A percentile compares a stretch with the other conserved stretches of the same genome.
Evolutionary conservation across 1,140 invertebrate genomes (phyloP).

Genomic region (Papilio glaucus): DNA sequence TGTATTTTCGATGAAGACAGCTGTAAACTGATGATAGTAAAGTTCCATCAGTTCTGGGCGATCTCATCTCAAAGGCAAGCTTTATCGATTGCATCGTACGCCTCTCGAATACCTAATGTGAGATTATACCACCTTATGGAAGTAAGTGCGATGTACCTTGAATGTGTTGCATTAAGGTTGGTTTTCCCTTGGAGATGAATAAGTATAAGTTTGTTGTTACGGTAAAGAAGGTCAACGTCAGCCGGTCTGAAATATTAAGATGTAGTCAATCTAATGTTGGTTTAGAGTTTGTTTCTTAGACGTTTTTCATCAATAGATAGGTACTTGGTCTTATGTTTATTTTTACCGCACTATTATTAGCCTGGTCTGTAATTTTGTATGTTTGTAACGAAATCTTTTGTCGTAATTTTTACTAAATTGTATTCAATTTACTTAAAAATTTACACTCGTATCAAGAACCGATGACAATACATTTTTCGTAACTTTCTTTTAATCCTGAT

Average conservation of each 20-base stretch:
- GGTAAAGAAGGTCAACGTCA: constrained; percentile 44
- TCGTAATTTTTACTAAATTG: no score
- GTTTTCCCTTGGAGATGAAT: constrained; percentile 34
- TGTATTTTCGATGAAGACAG: not conserved
- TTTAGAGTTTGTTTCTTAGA: not conserved
- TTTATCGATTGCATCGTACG: constrained; percentile 62
- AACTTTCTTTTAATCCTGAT: no score
- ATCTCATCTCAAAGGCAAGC: constrained; percentile 48
- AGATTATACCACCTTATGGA: not conserved
- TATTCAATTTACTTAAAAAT: no score
- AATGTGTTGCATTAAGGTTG: constrained; percentile 19
- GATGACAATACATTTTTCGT: no score
- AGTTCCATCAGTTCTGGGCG: constrained; percentile 41
- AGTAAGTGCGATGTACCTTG: constrained; percentile 38
- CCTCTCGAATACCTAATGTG: constrained; percentile 54
- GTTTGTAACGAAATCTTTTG: no score
- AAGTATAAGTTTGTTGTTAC: constrained; percentile 28
- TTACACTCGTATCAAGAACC: no score
- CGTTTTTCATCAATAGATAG: not conserved
- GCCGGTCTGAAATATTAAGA: constrained; percentile 46
- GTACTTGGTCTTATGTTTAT: no score
- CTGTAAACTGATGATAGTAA: not conserved
- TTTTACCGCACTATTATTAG: no score
- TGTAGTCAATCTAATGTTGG: constrained; percentile 26
- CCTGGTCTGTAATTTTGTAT: no score